A percentile compares a stretch with the other conserved stretches of the same genome.
Evolutionary conservation across 2,797 vertebrate genomes (phyloP).

Genomic region (Manis crassicaudata): DNA sequence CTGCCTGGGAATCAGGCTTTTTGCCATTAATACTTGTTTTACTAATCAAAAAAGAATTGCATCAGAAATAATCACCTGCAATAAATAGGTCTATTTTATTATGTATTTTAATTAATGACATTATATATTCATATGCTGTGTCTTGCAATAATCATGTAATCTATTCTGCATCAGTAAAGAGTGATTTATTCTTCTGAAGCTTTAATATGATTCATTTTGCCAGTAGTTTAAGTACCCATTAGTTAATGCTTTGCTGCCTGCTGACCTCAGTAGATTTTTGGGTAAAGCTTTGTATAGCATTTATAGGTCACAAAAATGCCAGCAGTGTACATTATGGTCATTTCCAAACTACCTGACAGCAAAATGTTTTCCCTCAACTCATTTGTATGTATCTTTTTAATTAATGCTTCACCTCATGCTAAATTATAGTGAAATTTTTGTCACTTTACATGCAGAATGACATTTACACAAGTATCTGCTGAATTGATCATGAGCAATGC

Average conservation of each 20-base stretch:
- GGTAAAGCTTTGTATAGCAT: conserved; percentile 60
- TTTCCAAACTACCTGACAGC: conserved; percentile 58
- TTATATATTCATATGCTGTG: conserved; percentile 51
- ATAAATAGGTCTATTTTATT: conserved; percentile 67
- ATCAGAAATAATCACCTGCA: conserved; percentile 49
- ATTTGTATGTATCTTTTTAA: conserved; percentile 73
- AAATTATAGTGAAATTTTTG: conserved; percentile 62
- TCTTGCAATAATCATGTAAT: conserved; percentile 64
- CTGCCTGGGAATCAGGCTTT: not conserved
- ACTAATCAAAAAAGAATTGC: conserved; percentile 65
- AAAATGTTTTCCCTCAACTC: conserved; percentile 73
- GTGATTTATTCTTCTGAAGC: conserved; percentile 69
- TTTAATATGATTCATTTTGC: conserved; percentile 68
- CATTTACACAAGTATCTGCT: conserved; percentile 70
- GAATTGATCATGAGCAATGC: conserved; percentile 59
- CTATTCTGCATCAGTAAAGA: conserved; percentile 64
- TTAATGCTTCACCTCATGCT: conserved; percentile 56
- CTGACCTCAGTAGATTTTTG: conserved; percentile 63
- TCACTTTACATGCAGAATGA: conserved; percentile 58
- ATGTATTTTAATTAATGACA: conserved; percentile 48
- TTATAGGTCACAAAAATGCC: conserved; percentile 74
- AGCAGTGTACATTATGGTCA: conserved; percentile 68
- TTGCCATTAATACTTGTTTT: conserved; percentile 54
- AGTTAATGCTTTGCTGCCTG: conserved; percentile 62
- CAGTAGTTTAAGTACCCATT: conserved; percentile 63